phyloP scores from a whole-genome alignment of 2,888 invertebrate species.

The Julus scanicus region DNA sequence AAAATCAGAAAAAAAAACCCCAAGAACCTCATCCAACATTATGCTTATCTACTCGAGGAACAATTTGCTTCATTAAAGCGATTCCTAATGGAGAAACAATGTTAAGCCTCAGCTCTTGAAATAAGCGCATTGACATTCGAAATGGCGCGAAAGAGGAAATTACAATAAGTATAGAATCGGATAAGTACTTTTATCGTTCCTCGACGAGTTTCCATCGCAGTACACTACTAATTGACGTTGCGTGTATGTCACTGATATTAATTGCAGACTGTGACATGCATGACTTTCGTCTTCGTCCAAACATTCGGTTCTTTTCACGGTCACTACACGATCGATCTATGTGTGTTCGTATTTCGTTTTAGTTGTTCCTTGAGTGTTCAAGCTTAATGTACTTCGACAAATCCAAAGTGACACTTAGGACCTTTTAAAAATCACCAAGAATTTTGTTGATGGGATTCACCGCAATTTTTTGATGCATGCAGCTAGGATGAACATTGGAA shows the following conservation, averaged over 20 bases:
- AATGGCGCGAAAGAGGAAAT: not conserved
- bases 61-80: constrained; percentile 11
- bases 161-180: not conserved
- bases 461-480: not conserved
- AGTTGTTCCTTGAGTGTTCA: not conserved
- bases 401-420: constrained; percentile 30
- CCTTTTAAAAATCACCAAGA: constrained; percentile 26
- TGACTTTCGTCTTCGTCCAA: not conserved
- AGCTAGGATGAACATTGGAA: not conserved
- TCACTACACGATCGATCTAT: not conserved
- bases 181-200: not conserved
- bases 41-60: not conserved
- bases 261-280: not conserved
- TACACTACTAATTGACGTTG: not conserved
- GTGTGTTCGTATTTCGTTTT: not conserved
- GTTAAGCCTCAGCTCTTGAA: not conserved
- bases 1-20: not conserved
- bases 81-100: constrained; percentile 36
- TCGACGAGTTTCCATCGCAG: not conserved
- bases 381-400: constrained; percentile 24
- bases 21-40: not conserved
- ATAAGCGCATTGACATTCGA: not conserved
- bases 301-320: not conserved
- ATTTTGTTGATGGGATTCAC: not conserved
- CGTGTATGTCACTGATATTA: not conserved